Evolutionary conservation across 2,888 invertebrate species (phyloP).

Genomic region (Tromatobia lineatoria): DNA sequence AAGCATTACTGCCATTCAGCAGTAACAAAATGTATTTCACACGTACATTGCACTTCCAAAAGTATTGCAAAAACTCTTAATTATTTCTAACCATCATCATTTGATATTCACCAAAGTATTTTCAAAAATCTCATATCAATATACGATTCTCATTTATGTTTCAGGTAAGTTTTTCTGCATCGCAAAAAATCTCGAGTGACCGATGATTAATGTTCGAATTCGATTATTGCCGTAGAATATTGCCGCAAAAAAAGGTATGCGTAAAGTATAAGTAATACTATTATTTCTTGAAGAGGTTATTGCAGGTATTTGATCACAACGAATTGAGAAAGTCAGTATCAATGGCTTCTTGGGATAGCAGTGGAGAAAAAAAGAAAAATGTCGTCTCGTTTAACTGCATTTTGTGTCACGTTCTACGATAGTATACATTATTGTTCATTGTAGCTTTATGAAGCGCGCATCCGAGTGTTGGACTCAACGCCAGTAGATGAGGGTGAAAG

Average conservation of each 20-base stretch:
- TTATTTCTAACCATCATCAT: too few species aligned
- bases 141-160: conserved; percentile 70
- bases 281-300: neutral
- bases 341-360: neutral
- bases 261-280: conserved; percentile 7
- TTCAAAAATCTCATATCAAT: conserved; percentile 23
- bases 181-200: neutral
- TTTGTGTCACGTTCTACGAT: neutral
- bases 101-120: neutral
- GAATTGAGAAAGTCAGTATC: neutral
- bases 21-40: too few species aligned
- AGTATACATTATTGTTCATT: conserved; percentile 6
- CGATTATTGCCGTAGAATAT: neutral
- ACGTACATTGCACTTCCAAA: too few species aligned
- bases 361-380: neutral
- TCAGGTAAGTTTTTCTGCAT: conserved; percentile 74
- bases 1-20: too few species aligned
- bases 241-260: neutral
- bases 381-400: neutral
- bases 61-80: too few species aligned
- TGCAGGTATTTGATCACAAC: neutral
- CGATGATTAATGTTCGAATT: conserved; percentile 2
- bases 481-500: conserved; percentile 12
- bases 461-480: conserved; percentile 33
- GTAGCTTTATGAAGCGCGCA: conserved; percentile 15